These are phyloP conservation scores for Ceuthmochares aereus DNA, from an alignment of 2,113 vertebrate genomes.

Conservation along the genomic window DNA sequence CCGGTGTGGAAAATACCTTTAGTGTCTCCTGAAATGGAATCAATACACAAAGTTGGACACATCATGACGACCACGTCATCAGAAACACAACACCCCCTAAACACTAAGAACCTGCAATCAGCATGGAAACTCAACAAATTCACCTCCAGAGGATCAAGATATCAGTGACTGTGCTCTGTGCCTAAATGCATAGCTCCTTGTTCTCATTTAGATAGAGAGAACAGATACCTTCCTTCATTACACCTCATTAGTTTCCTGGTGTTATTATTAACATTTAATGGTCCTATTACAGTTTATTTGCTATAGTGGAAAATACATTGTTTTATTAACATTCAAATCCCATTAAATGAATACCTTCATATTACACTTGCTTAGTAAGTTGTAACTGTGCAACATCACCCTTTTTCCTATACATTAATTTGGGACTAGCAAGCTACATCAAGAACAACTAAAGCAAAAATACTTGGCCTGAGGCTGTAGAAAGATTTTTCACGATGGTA, in stretches of 20 bases:
- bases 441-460: background rate
- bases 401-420: background rate
- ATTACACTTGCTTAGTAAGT: background rate
- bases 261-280: background rate
- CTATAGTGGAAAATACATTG: background rate
- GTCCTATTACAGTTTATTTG: background rate
- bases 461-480: background rate
- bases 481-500: background rate
- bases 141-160: background rate
- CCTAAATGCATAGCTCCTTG: background rate
- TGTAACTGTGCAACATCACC: background rate
- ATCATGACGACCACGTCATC: rapidly evolving
- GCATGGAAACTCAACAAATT: background rate
- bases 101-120: background rate
- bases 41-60: background rate
- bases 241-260: background rate
- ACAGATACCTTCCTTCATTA: background rate
- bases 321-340: background rate
- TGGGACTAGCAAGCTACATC: background rate
- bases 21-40: background rate
- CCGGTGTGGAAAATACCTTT: background rate
- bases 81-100: background rate
- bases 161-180: background rate
- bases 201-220: background rate
- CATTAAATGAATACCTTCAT: background rate